Conservation (phyloP, 1,140 invertebrate genomes). For the Neodiprion virginianus region DNA sequence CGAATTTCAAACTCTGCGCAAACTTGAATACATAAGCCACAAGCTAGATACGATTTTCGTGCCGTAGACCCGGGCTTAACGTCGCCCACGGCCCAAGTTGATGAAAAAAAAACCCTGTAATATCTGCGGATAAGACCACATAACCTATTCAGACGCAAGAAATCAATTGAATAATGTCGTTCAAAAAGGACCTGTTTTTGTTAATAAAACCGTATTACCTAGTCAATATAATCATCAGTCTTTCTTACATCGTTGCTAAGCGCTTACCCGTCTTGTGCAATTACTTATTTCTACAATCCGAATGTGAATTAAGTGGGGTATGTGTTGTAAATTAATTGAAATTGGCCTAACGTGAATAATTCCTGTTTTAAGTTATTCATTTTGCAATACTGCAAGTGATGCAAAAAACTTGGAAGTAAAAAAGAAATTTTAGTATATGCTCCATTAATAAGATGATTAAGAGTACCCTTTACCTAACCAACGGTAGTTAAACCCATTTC, state of each 20-base stretch:
- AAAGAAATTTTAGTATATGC: background rate
- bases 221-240: slow-evolving; percentile 83
- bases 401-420: background rate
- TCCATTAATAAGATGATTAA: too few species aligned
- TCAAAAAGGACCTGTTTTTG: slow-evolving; percentile 74
- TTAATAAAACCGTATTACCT: slow-evolving; percentile 88
- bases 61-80: too few species aligned
- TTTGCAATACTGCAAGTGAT: too few species aligned
- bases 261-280: slow-evolving; percentile 73
- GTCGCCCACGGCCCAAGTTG: too few species aligned
- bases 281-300: slow-evolving; percentile 72
- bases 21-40: background rate
- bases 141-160: too few species aligned
- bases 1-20: background rate
- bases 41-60: slow-evolving; percentile 22
- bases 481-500: too few species aligned
- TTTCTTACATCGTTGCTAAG: slow-evolving; percentile 83
- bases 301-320: slow-evolving; percentile 84
- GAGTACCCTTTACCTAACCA: too few species aligned
- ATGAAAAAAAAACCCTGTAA: too few species aligned
- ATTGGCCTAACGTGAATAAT: background rate
- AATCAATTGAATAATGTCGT: slow-evolving; percentile 63
- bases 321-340: slow-evolving; percentile 36
- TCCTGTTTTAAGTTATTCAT: too few species aligned
- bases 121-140: too few species aligned